Evolutionary conservation across 1,140 invertebrate species (phyloP), one percentile per base, ranked within the genome.

Genomic region (Achroia grisella): DNA sequence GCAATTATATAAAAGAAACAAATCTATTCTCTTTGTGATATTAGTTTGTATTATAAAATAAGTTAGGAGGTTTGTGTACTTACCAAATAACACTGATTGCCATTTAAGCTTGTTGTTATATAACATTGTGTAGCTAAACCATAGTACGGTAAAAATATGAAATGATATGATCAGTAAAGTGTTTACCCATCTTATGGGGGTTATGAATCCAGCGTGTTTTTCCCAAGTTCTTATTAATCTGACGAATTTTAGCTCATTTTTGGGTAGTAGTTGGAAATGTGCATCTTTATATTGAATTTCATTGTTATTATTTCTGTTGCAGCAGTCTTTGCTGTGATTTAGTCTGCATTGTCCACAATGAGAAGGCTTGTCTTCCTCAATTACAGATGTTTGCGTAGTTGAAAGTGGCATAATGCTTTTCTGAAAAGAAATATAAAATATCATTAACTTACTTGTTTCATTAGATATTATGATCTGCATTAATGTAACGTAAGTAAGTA

Each of bases 131-230:
- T 47, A 40, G 4, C 44, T 10, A 1, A 53, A 27, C 53, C 55
- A 62, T 0, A 39, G 13, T 1, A 60, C 11, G 8, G 46, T 42
- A 8, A 64, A 10, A 9, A 70, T 10, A 17, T 82, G 78, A 13
- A 71, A 58, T 5, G 52, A 8, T 5, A 33, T 44, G 30, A 82
- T 71, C 4, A 44, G 9, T 30, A 71, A 48, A n/a, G 54, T 43
- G 23, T 66, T 73, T 8, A 39, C 59, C 76, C 78, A 83, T 33
- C 56, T 52, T 4, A 83, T 67, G 11, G 71, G 55, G 11, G 79
- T 83, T 1, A 71, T 40, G 41, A 83, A 83, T 5, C 74, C 79
- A 43, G 69, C 52, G 11, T 42, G 50, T 54, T 72, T 78, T 39
- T 83, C 78, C 69, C 64, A 73, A 44, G 46, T 46, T 41, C 77